Base-by-base conservation (phyloP, 2,113 vertebrate genomes). In the Colinus virginianus region DNA sequence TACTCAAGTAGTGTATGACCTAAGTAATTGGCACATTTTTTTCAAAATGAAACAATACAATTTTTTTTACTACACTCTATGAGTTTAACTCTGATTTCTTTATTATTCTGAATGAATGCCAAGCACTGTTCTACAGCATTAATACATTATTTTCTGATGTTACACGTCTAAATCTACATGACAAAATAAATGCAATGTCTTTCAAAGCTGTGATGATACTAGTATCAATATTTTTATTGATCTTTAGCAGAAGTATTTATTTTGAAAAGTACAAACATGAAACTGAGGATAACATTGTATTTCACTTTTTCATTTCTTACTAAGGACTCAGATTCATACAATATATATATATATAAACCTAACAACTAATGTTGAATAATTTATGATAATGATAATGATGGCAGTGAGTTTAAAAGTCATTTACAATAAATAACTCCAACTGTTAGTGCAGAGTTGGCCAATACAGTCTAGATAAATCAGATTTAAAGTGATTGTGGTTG, bases 11-110 rank as follows among this genome's bases (percentile, higher is more conserved):
- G 14, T 78, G 53, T 81, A 79, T 7, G 4, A 88, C 87, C 79
- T 28, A 94, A 88, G 22, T 43, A 63, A 43, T 88, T 80, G 58
- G 13, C 80, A 90, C n/a, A 64, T 81, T 90, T 88, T 40, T 89
- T 95, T 89, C 87, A 91, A 55, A 90, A 85, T 91, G 13, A 79
- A 91, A 92, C 40, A 95, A 91, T 48, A 83, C 89, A 95, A 90
- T 89, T 58, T 7, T 92, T 92, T 94, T 74, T 74, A 71, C 68
- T 68, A 34, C 17, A 13, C 67, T 92, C 49, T 85, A n/a, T 51
- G 28, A 46, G 38, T 94, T 83, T 88, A 78, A 92, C 82, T 71
- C 30, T 76, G 49, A 66, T 88, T 69, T 58, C 43, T 78, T 93
- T 90, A 22, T 42, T 40, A 61, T 72, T 86, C 43, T 87, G 45